These are phyloP conservation scores for Papio anubis DNA, from an alignment of 2,113 vertebrate species.

Conservation along the genomic window DNA sequence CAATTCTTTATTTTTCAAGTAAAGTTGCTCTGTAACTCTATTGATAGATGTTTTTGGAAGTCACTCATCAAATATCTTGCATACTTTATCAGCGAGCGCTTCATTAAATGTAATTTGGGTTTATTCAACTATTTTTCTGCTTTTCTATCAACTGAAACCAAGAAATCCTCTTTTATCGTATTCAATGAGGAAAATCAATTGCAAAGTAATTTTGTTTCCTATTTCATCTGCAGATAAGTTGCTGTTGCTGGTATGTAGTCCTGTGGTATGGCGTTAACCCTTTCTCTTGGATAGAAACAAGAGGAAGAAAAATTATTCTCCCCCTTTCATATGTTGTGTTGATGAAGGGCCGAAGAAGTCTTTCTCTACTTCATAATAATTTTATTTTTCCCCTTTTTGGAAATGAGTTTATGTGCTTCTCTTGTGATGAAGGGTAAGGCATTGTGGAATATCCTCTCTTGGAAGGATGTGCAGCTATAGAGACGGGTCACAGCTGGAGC, in stretches of 20 bases:
- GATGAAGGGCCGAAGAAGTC: not conserved
- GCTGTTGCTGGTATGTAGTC: not conserved
- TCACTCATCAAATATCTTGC: not conserved
- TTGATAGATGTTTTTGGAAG: constrained; percentile 2
- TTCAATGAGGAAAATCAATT: constrained; percentile 50
- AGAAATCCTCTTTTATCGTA: not conserved
- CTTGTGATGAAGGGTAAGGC: not conserved
- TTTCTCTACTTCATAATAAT: not conserved
- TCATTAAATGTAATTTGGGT: constrained; percentile 23
- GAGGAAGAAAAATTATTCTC: not conserved
- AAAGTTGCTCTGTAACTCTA: not conserved
- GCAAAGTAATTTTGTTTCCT: not conserved
- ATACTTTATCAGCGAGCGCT: not conserved
- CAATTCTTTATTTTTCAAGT: not conserved
- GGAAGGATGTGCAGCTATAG: not conserved
- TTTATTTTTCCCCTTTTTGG: not conserved
- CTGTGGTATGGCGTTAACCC: not conserved
- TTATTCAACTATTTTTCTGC: constrained; percentile 34
- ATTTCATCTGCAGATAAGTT: not conserved
- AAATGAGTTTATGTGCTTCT: not conserved
- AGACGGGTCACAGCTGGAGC: not conserved
- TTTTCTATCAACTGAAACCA: not conserved
- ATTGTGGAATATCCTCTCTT: not conserved
- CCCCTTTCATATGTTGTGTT: not conserved
- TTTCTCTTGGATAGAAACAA: not conserved